Evolutionary conservation across 1,140 invertebrate genomes (phyloP).

Genomic region (Achatina immaculata): DNA sequence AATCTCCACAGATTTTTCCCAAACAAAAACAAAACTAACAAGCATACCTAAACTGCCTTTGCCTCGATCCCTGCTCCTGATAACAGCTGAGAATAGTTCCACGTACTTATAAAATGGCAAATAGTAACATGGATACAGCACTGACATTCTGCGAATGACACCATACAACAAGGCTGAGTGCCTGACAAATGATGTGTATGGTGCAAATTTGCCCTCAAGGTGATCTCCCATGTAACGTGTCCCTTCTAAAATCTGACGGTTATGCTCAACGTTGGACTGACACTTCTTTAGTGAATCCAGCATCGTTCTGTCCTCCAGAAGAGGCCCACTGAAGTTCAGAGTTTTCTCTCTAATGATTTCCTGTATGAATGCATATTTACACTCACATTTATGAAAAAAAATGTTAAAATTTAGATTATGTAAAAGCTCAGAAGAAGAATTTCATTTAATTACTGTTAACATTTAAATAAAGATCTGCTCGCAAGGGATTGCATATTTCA

Average conservation of each 20-base stretch:
- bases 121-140: constrained; percentile 63
- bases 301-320: constrained; percentile 68
- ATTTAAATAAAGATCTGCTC: too few relatives aligned
- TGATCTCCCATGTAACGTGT: constrained; percentile 64
- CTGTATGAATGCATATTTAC: constrained; percentile 52
- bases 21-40: neutral
- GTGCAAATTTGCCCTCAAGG: constrained; percentile 64
- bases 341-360: constrained; percentile 67
- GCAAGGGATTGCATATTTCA: too few relatives aligned
- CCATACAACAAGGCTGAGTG: constrained; percentile 66
- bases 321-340: constrained; percentile 59
- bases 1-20: too few relatives aligned
- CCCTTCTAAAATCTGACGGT: constrained; percentile 64
- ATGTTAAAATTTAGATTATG: neutral
- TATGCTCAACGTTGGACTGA: constrained; percentile 62
- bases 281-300: constrained; percentile 62
- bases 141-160: constrained; percentile 58
- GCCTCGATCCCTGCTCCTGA: constrained; percentile 61
- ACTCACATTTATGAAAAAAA: neutral
- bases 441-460: too few relatives aligned
- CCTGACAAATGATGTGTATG: constrained; percentile 64
- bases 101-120: constrained; percentile 66
- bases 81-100: constrained; percentile 57
- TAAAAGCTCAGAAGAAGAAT: neutral
- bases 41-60: constrained; percentile 64